A percentile compares a stretch with the other conserved stretches of the same genome.
Conservation (phyloP, 92 coral and sea anemone species). For the Siderastrea radians region DNA sequence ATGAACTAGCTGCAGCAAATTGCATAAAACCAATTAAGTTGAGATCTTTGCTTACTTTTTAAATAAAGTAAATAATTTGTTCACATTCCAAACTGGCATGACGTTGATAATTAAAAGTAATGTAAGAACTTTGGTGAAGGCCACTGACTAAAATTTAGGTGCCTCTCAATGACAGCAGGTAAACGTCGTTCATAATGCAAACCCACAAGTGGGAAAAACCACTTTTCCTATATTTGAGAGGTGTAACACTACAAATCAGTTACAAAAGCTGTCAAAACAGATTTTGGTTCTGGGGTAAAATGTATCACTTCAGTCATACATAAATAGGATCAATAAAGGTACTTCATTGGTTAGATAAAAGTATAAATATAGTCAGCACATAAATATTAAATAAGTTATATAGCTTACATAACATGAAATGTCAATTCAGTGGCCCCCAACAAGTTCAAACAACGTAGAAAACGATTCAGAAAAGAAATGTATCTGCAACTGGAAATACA, state of each 20-base stretch:
- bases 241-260: no score
- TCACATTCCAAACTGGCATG: not conserved
- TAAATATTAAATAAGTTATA: constrained; percentile 32
- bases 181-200: not conserved
- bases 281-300: not conserved
- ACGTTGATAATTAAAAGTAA: not conserved
- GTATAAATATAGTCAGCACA: constrained; percentile 24
- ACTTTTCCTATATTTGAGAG: not conserved
- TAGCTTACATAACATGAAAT: not conserved
- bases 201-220: not conserved
- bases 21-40: not conserved
- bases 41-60: not conserved
- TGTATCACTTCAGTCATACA: not conserved
- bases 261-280: no score
- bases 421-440: constrained; percentile 22
- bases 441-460: not conserved
- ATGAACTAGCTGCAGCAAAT: no score
- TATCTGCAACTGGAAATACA: not conserved
- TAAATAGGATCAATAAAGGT: not conserved
- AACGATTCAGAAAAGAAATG: constrained; percentile 3
- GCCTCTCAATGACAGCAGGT: not conserved
- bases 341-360: not conserved
- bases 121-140: constrained; percentile 12
- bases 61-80: constrained; percentile 4
- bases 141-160: not conserved